These are phyloP conservation scores for Sylvietta virens DNA, from an alignment of 2,113 vertebrate genomes.

Conservation along the genomic window DNA sequence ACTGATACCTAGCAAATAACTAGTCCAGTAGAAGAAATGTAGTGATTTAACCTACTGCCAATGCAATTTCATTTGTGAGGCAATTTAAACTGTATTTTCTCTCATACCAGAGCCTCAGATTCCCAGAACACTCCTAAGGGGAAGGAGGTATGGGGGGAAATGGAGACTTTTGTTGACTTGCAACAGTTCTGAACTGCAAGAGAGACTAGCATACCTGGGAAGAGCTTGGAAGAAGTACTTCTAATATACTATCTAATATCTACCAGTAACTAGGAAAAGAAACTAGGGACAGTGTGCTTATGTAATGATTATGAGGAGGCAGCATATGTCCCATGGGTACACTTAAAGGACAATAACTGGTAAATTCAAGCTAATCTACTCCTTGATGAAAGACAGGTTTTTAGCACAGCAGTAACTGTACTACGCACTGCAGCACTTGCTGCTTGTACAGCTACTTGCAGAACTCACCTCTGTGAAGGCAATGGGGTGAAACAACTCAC, in stretches of 20 bases:
- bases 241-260: neutral
- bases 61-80: neutral
- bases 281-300: neutral
- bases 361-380: neutral
- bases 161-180: neutral
- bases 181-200: neutral
- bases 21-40: neutral
- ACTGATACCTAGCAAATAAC: neutral
- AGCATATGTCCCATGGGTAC: accelerated
- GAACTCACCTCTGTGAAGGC: neutral
- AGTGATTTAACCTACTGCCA: neutral
- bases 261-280: neutral
- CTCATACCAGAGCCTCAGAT: neutral
- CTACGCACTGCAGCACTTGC: neutral
- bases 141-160: accelerated
- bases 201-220: neutral
- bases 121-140: neutral
- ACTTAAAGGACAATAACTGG: neutral
- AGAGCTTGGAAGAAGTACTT: neutral
- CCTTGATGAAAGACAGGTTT: neutral
- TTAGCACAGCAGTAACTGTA: neutral
- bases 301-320: neutral
- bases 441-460: neutral
- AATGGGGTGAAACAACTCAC: neutral
- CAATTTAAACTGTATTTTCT: neutral